Conservation (phyloP, 2,797 vertebrate species). For the Sandelia bainsii region DNA sequence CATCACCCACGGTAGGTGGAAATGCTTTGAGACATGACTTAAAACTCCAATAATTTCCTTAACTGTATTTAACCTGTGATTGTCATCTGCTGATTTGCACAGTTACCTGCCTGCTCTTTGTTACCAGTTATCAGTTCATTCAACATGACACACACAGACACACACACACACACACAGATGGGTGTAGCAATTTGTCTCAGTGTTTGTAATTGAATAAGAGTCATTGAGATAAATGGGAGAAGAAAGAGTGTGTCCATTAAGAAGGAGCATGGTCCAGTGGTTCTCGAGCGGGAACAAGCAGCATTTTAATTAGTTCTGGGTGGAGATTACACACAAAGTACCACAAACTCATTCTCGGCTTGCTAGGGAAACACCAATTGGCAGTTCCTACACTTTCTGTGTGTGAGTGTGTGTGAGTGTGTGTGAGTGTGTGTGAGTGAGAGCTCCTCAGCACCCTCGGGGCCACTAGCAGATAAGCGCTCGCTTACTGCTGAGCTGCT, state of each 20-base stretch:
- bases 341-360: no score
- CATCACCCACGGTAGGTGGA: constrained; percentile 91
- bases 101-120: neutral
- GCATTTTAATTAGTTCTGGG: constrained; percentile 42
- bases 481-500: constrained; percentile 33
- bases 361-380: no score
- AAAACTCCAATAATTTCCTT: neutral
- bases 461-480: constrained; percentile 33
- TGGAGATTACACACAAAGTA: constrained; percentile 3
- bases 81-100: neutral
- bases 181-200: constrained; percentile 15
- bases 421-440: neutral
- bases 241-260: constrained; percentile 36
- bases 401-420: no score
- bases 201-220: constrained; percentile 36
- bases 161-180: neutral
- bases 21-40: neutral
- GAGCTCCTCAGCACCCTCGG: constrained; percentile 11
- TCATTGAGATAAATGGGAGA: constrained; percentile 8
- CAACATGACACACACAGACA: neutral
- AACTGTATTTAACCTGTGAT: neutral
- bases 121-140: neutral
- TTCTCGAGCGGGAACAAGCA: constrained; percentile 13
- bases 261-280: constrained; percentile 25
- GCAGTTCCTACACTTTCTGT: neutral